These are phyloP conservation scores for Trachelus tabidus DNA, from an alignment of 2,888 invertebrate species.

Conservation along the genomic window DNA sequence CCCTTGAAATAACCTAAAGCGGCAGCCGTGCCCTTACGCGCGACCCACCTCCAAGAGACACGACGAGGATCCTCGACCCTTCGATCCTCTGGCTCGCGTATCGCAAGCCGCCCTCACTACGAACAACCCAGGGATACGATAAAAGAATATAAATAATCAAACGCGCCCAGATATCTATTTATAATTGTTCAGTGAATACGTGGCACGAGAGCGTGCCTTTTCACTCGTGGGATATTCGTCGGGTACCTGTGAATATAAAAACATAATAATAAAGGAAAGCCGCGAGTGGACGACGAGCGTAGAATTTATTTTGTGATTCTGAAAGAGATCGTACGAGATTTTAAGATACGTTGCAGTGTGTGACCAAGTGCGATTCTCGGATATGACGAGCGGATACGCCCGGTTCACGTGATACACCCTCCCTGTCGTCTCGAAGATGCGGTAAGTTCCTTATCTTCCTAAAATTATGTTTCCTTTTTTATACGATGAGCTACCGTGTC, in stretches of 20 bases:
- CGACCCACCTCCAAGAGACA: not conserved
- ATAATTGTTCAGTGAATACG: slow-evolving; percentile 39
- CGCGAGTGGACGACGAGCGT: not conserved
- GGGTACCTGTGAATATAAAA: not conserved
- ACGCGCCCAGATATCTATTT: slow-evolving; percentile 60
- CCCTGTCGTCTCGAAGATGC: slow-evolving; percentile 28
- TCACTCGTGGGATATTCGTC: not conserved
- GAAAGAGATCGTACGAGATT: not conserved
- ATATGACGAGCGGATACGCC: slow-evolving; percentile 55
- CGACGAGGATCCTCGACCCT: not conserved
- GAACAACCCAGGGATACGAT: slow-evolving; percentile 14
- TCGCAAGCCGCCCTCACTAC: not conserved
- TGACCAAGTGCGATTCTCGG: slow-evolving; percentile 24
- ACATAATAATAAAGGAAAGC: not conserved
- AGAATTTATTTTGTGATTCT: not conserved
- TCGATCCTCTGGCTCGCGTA: not conserved
- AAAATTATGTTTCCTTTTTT: slow-evolving; percentile 4
- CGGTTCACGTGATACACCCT: slow-evolving; percentile 51
- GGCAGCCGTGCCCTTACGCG: not conserved
- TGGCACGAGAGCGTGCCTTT: not conserved
- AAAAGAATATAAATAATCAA: slow-evolving; percentile 16
- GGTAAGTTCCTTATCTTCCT: slow-evolving; percentile 28
- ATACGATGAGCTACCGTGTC: not conserved
- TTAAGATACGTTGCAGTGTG: not conserved
- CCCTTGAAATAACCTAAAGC: not conserved